phyloP scores from a whole-genome alignment of 2,113 vertebrate species.

The Taurulus bubalis region DNA sequence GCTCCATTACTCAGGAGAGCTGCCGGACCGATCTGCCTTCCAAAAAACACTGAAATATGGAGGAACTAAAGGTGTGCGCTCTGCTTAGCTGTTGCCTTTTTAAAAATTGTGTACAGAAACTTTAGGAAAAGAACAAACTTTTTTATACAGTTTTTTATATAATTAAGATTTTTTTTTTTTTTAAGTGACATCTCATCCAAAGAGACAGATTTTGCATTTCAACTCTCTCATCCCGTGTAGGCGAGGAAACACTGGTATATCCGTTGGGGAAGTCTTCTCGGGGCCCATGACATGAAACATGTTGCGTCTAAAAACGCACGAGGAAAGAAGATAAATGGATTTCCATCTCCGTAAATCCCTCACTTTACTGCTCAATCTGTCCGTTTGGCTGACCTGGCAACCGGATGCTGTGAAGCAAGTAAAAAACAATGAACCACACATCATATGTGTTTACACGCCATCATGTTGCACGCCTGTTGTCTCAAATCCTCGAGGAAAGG shows the following conservation, averaged over 20 bases:
- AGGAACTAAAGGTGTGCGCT: neutral
- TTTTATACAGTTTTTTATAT: neutral
- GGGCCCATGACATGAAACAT: too few relatives aligned
- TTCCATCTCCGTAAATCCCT: too few relatives aligned
- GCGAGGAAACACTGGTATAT: too few relatives aligned
- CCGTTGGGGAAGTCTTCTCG: too few relatives aligned
- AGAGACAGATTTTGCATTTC: too few relatives aligned
- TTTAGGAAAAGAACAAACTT: neutral
- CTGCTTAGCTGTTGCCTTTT: neutral
- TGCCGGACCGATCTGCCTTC: neutral
- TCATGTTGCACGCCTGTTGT: neutral
- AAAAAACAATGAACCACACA: neutral
- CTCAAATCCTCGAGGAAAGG: neutral
- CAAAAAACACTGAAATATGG: neutral
- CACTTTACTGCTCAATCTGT: too few relatives aligned
- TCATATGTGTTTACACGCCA: too few relatives aligned
- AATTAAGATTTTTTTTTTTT: neutral
- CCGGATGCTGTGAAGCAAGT: neutral
- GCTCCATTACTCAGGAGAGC: slow-evolving; percentile 26
- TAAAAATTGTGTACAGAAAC: neutral
- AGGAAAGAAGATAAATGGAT: too few relatives aligned
- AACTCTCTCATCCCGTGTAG: neutral
- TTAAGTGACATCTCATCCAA: too few relatives aligned
- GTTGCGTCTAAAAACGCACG: too few relatives aligned
- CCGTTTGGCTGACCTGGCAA: neutral